Base-by-base conservation (phyloP, 2,113 vertebrate species). In the Uria lomvia region DNA sequence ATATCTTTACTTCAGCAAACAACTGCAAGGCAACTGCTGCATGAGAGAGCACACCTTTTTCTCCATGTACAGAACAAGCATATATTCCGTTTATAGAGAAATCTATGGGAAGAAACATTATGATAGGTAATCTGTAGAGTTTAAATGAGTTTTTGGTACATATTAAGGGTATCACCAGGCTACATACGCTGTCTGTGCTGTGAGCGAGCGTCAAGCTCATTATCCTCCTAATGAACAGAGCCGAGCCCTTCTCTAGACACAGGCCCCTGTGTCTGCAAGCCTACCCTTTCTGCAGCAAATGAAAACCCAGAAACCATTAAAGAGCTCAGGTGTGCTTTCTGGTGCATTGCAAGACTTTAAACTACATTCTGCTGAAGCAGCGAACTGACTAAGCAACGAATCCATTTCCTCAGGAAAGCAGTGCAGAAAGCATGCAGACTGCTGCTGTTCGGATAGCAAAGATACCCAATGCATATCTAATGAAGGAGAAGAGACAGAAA, bases 371-470 rank as follows among this genome's bases (percentile, higher is more conserved):
- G 90, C 68, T 55, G 63, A 70, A 74, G 85, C 53, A 49, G 16
- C 29, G 84, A 95, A 73, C 49, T 88, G 49, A 65, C 66, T 53
- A 72, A 93, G 68, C 67, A 93, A 88, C 43, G 86, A 95, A 90
- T 60, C 68, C 86, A 78, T 92, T 88, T 93, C 79, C 93, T 38
- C 1, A 0, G 60, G 65, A 67, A 80, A 94, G 79, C 43, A 43
- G n/a, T 23, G 47, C 80, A 81, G 47, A 81, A 92, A 59, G 34
- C 14, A 2, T 36, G 43, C 40, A 60, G 30, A 29, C n/a, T 70
- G 40, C 32, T 91, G 45, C 70, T 92, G 73, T 15, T 89, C 72
- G 67, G 73, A 56, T 12, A 63, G 42, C 11, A 78, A 47, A 82
- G 95, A 87, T 36, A 81, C 34, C 68, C 72, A 75, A 72, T 87